These are phyloP conservation scores for Macrotus californicus DNA, from an alignment of 2,113 vertebrate genomes.

Conservation along the genomic window DNA sequence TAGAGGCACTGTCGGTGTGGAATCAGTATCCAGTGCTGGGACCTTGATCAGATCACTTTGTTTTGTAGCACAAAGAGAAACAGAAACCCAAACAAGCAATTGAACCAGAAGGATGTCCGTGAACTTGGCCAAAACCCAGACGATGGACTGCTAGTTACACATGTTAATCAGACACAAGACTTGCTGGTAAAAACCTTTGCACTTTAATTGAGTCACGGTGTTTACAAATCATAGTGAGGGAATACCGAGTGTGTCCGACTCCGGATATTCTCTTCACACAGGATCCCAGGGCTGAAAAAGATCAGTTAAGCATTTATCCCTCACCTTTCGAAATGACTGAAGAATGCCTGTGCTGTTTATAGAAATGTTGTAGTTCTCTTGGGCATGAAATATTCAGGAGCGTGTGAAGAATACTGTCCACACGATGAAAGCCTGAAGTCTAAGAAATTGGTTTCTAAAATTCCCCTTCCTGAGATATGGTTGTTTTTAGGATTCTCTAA, in stretches of 20 bases:
- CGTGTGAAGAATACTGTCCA: background rate
- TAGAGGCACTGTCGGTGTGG: background rate
- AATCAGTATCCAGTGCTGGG: too few relatives aligned
- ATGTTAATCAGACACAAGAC: conserved; percentile 72
- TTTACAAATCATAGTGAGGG: background rate
- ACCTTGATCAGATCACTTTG: background rate
- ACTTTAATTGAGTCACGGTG: background rate
- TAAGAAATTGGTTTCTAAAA: background rate
- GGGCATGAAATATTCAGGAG: background rate
- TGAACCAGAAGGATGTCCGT: background rate
- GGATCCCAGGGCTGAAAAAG: background rate
- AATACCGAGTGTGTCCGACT: background rate
- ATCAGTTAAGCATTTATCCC: background rate
- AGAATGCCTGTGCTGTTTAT: background rate
- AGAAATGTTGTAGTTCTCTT: background rate
- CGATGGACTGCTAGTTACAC: conserved; percentile 67
- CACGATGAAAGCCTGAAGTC: background rate
- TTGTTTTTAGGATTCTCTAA: background rate
- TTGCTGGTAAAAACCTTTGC: conserved; percentile 70
- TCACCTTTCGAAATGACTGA: background rate
- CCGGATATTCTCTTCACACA: background rate
- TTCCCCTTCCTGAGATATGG: background rate
- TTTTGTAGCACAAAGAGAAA: conserved; percentile 64
- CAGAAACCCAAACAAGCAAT: background rate
- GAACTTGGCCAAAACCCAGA: conserved; percentile 19